phyloP scores from a whole-genome alignment of 2,888 invertebrate genomes.

The Trachelus stipa region DNA sequence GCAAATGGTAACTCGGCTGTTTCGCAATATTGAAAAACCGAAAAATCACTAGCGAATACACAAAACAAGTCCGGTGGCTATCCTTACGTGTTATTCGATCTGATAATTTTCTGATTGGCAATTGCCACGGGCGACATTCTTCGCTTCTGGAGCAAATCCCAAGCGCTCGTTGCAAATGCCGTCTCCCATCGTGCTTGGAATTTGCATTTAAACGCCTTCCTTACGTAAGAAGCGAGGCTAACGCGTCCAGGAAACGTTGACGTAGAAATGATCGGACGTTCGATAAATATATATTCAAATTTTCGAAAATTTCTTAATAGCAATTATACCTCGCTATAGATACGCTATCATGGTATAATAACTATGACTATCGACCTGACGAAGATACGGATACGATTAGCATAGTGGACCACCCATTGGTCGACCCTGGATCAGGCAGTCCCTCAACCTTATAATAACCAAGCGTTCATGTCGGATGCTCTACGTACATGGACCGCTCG shows the following conservation, averaged over 20 bases:
- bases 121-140: slow-evolving; percentile 42
- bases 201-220: slow-evolving; percentile 49
- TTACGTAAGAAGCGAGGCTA: slow-evolving; percentile 46
- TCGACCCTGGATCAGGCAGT: slow-evolving; percentile 56
- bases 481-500: slow-evolving; percentile 61
- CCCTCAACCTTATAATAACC: slow-evolving; percentile 57
- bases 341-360: neutral
- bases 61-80: neutral
- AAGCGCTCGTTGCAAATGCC: slow-evolving; percentile 25
- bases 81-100: slow-evolving; percentile 3
- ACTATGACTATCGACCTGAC: neutral
- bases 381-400: slow-evolving; percentile 47
- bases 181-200: slow-evolving; percentile 41
- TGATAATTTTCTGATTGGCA: slow-evolving; percentile 6
- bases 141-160: slow-evolving; percentile 33
- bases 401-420: slow-evolving; percentile 64
- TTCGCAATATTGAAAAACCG: slow-evolving; percentile 1
- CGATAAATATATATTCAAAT: neutral
- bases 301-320: neutral
- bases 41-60: neutral
- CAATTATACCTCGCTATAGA: neutral
- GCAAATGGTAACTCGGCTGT: neutral
- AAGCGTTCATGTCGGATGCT: slow-evolving; percentile 59
- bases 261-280: slow-evolving; percentile 28
- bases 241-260: slow-evolving; percentile 49